Conservation (phyloP, 2,113 vertebrate genomes). For the Platichthys flesus region DNA sequence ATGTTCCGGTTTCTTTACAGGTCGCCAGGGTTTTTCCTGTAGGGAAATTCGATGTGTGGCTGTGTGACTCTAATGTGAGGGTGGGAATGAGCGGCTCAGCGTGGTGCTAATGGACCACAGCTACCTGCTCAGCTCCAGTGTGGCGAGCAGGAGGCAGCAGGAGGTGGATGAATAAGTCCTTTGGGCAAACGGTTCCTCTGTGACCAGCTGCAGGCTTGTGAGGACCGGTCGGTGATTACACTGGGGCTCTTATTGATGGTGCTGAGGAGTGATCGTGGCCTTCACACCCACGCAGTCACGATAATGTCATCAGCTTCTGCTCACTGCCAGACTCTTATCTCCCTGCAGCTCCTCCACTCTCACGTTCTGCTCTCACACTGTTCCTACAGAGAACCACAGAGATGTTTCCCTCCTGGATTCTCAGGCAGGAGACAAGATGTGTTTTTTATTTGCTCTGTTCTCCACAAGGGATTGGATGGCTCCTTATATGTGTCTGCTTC, state of each 20-base stretch:
- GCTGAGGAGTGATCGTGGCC: slow-evolving; percentile 9
- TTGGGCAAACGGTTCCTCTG: slow-evolving; percentile 24
- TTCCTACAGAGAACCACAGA: slow-evolving; percentile 3
- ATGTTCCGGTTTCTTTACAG: too few relatives aligned
- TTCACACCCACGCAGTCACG: slow-evolving; percentile 50
- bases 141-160: slow-evolving; percentile 36
- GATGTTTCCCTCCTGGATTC: slow-evolving; percentile 30
- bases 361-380: neutral
- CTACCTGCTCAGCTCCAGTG: neutral
- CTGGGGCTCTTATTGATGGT: slow-evolving; percentile 13
- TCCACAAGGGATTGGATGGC: slow-evolving; percentile 20
- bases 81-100: neutral
- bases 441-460: slow-evolving; percentile 7
- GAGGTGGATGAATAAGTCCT: slow-evolving; percentile 44
- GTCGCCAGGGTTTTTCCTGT: too few relatives aligned
- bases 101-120: neutral
- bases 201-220: slow-evolving; percentile 19
- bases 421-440: slow-evolving; percentile 39
- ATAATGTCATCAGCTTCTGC: neutral
- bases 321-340: neutral
- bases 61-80: neutral
- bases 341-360: neutral
- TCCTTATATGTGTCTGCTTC: slow-evolving; percentile 20
- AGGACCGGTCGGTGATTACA: slow-evolving; percentile 37
- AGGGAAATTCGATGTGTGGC: too few relatives aligned